Evolutionary conservation across 2,113 vertebrate species (phyloP).

Genomic region (Callospermophilus lateralis): DNA sequence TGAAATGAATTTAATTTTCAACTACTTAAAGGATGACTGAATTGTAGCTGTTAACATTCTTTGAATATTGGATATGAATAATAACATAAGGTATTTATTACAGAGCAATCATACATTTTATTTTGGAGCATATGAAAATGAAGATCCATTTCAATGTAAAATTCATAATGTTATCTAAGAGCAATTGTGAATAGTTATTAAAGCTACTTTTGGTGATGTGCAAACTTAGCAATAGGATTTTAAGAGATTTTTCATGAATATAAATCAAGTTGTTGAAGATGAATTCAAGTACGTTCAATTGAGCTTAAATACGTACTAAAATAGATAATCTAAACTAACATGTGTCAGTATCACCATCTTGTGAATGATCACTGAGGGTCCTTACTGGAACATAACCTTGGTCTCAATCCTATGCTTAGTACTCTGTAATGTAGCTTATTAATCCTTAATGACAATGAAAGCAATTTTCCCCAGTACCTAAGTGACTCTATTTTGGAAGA

Average conservation of each 20-base stretch:
- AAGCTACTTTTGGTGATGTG: slow-evolving; percentile 20
- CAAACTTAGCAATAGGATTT: slow-evolving; percentile 34
- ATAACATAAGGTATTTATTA: slow-evolving; percentile 58
- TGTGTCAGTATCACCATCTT: slow-evolving; percentile 15
- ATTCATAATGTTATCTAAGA: slow-evolving; percentile 53
- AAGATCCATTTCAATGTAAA: slow-evolving; percentile 64
- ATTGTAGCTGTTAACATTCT: slow-evolving; percentile 40
- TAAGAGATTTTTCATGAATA: slow-evolving; percentile 64
- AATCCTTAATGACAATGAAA: slow-evolving; percentile 5
- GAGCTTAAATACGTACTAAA: slow-evolving; percentile 53
- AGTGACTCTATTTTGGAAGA: slow-evolving; percentile 4
- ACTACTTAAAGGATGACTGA: not conserved
- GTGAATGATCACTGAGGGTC: not conserved
- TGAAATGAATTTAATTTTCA: slow-evolving; percentile 66
- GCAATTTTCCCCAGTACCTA: not conserved
- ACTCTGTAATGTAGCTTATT: not conserved
- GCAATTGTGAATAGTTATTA: slow-evolving; percentile 48
- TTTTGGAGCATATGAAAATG: slow-evolving; percentile 58
- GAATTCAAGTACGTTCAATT: slow-evolving; percentile 11
- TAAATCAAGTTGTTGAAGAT: slow-evolving; percentile 52
- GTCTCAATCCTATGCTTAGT: not conserved
- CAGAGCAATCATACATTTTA: slow-evolving; percentile 67
- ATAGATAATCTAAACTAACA: slow-evolving; percentile 34
- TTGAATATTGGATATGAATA: slow-evolving; percentile 55
- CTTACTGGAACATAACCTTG: not conserved